Conservation (phyloP, 2,113 vertebrate species). For the Gulo gulo region DNA sequence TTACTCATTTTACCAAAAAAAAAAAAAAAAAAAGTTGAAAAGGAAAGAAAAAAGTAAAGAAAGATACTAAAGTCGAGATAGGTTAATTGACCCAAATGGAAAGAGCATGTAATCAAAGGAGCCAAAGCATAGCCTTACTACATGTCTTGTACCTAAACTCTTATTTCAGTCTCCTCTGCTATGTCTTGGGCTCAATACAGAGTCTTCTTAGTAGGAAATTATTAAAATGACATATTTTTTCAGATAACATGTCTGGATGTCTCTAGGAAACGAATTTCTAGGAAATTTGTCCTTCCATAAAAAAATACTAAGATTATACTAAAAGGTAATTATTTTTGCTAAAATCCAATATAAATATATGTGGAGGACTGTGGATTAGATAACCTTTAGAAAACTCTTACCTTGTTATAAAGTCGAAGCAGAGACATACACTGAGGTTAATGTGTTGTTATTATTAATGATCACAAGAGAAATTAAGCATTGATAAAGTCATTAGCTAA, state of each 20-base stretch:
- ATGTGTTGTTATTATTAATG: background rate
- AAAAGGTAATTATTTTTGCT: background rate
- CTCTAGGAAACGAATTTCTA: background rate
- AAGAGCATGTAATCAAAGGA: background rate
- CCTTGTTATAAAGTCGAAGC: background rate
- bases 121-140: background rate
- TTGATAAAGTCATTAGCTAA: background rate
- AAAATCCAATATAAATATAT: background rate
- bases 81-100: background rate
- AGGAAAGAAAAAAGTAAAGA: background rate
- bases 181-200: background rate
- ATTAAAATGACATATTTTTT: background rate
- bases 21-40: background rate
- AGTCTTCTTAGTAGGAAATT: background rate
- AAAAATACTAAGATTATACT: background rate
- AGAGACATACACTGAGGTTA: background rate
- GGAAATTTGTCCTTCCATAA: background rate
- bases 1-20: background rate
- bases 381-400: background rate
- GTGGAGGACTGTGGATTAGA: background rate
- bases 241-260: background rate
- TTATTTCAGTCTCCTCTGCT: background rate
- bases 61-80: background rate
- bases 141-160: background rate
- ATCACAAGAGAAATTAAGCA: background rate